Evolutionary conservation across 2,797 vertebrate species (phyloP).

Genomic region (Cryptoblepharus egeriae): DNA sequence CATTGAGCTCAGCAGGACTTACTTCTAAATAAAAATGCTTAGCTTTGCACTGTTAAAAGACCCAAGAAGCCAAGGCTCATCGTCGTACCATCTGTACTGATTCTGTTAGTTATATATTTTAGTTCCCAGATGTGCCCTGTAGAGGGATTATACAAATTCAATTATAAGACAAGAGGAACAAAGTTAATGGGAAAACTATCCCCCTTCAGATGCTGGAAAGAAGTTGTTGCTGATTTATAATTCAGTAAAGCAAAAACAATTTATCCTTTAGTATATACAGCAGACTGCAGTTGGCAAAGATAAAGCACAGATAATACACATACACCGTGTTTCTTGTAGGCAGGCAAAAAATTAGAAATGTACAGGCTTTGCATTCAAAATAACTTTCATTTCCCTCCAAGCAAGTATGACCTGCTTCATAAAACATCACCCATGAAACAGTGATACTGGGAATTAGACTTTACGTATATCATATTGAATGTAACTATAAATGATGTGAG

Average conservation of each 20-base stretch:
- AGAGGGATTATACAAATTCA: slow-evolving; percentile 27
- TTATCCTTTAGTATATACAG: slow-evolving; percentile 21
- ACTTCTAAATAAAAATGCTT: too few relatives aligned
- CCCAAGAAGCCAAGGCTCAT: neutral
- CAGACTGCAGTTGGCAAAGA: slow-evolving; percentile 18
- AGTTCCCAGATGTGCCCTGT: slow-evolving; percentile 13
- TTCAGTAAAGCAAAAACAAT: slow-evolving; percentile 38
- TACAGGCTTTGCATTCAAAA: slow-evolving; percentile 28
- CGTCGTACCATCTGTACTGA: neutral
- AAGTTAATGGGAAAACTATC: slow-evolving; percentile 25
- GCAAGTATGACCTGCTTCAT: slow-evolving; percentile 3
- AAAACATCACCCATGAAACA: slow-evolving; percentile 32
- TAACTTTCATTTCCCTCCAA: slow-evolving; percentile 22
- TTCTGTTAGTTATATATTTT: slow-evolving; percentile 7
- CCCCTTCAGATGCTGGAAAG: slow-evolving; percentile 4
- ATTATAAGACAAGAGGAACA: slow-evolving; percentile 26
- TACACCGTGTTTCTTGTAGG: slow-evolving; percentile 23
- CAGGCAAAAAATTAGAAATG: slow-evolving; percentile 20
- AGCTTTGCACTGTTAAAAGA: neutral
- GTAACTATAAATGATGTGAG: slow-evolving; percentile 1
- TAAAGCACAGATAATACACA: slow-evolving; percentile 22
- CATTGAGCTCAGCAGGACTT: too few relatives aligned
- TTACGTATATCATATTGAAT: neutral
- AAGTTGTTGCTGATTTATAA: slow-evolving; percentile 33
- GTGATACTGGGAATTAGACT: slow-evolving; percentile 32